Conservation (phyloP, 2,113 vertebrate genomes). For the Circaetus cinerascens region DNA sequence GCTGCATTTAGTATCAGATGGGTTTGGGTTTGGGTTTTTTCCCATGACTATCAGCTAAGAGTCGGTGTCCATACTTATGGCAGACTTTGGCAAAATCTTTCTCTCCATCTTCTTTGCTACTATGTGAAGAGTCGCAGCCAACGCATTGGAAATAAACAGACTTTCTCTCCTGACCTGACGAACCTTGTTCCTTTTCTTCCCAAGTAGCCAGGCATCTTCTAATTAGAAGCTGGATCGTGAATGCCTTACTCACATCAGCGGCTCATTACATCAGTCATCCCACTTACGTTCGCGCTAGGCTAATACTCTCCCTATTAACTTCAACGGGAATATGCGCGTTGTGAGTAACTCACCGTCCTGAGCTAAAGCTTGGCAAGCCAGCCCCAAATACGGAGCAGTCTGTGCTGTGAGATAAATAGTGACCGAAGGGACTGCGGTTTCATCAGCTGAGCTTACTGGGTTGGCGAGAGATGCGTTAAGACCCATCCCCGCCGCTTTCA, state of each 20-base stretch:
- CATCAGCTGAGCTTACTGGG: not conserved
- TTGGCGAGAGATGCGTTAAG: rapidly evolving
- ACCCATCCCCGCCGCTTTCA: not conserved
- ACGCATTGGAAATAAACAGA: not conserved
- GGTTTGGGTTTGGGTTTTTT: not conserved
- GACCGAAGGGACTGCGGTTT: not conserved
- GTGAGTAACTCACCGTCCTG: not conserved
- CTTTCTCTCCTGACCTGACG: not conserved
- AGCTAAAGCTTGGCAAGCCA: not conserved
- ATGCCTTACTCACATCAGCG: not conserved
- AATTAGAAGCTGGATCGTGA: not conserved
- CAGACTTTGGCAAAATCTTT: not conserved
- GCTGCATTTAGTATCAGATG: not conserved
- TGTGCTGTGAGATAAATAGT: not conserved
- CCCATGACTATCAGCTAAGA: not conserved
- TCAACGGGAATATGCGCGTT: not conserved
- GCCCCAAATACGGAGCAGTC: not conserved
- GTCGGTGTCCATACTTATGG: not conserved
- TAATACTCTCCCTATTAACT: not conserved
- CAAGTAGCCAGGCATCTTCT: not conserved
- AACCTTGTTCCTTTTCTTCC: not conserved
- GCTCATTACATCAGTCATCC: not conserved
- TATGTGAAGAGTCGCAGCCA: not conserved
- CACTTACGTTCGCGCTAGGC: not conserved
- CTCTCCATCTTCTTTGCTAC: not conserved